Evolutionary conservation across 2,113 vertebrate genomes (phyloP), one percentile per base, ranked within the genome.

Genomic region (Macaca nemestrina): DNA sequence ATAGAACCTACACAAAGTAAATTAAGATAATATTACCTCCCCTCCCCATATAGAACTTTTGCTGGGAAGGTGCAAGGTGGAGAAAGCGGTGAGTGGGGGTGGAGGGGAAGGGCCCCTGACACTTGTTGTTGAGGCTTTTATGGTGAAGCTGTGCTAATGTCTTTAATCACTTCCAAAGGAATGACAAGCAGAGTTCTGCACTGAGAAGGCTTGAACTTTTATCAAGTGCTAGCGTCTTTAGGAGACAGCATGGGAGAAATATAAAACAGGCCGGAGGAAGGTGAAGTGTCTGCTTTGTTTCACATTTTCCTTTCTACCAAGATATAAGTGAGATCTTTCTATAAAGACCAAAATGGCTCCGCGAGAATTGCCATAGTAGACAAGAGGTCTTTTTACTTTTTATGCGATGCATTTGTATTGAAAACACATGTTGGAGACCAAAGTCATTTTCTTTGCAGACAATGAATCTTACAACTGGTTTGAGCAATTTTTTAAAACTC

Each of bases 211-310:
- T 97, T 92, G 88, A 98, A 97, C 97, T 95, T 97, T 98, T 98
- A 98, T 98, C 97, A 90, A 98, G 98, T 95, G 83, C 92, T 82
- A 88, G 84, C 96, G 92, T 98, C 97, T 98, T 97, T 82, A 81
- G 93, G 86, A 98, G 98, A 98, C 97, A 98, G 84, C 96, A 97
- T 95, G 97, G 96, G 94, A 98, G 94, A 96, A 98, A 98, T 98
- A 97, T 96, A 98, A 98, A 97, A 95, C 96, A 98, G 98, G 89
- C 97, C 90, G 5, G 17, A 61, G 95, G 87, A 97, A 97, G 98
- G 95, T 95, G 96, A 93, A 70, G 87, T 89, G 94, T 95, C 98
- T 95, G 35, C 88, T 18, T 86, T 94, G 81, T 97, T 81, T 98
- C 94, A 93, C 80, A 10, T 87, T 90, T 76, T 83, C 40, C 78